These are phyloP conservation scores for Dreissena polymorpha DNA, from an alignment of 1,140 invertebrate genomes.

Conservation along the genomic window DNA sequence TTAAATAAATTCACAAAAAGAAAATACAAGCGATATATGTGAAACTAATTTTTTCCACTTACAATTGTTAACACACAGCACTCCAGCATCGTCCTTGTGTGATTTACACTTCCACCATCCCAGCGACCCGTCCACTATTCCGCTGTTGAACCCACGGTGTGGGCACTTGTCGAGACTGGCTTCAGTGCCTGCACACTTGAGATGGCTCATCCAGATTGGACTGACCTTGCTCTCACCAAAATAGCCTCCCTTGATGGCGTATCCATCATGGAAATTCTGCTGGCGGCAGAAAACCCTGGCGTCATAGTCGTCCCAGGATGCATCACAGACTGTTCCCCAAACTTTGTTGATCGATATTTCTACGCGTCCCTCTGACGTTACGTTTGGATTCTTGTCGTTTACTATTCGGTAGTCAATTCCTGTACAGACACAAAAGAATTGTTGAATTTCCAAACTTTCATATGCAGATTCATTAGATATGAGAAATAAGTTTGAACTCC, in stretches of 20 bases:
- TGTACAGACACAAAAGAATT: conserved; percentile 4
- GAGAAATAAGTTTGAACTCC: too few species aligned
- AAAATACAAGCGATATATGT: too few species aligned
- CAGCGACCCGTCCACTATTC: conserved; percentile 33
- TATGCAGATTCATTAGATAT: too few species aligned
- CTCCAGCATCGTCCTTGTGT: conserved; percentile 72
- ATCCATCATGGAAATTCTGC: conserved; percentile 67
- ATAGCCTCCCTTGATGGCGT: conserved; percentile 53
- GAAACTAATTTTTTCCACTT: conserved; percentile 14
- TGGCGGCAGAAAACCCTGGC: conserved; percentile 70
- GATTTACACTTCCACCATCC: conserved; percentile 61
- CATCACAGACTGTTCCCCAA: conserved; percentile 76
- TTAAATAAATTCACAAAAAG: too few species aligned
- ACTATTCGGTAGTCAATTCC: conserved; percentile 62
- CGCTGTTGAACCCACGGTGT: conserved; percentile 67
- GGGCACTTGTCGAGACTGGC: conserved; percentile 61
- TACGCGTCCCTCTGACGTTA: conserved; percentile 83
- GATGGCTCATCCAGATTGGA: conserved; percentile 65
- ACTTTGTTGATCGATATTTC: conserved; percentile 83
- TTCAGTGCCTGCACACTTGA: conserved; percentile 64
- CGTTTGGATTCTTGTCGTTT: conserved; percentile 66
- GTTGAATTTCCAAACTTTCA: too few species aligned
- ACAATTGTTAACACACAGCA: conserved; percentile 73
- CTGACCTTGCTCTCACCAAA: conserved; percentile 47
- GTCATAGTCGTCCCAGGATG: conserved; percentile 67